Base-by-base conservation (phyloP, 1,140 invertebrate genomes). In the Brachionus sp. region DNA sequence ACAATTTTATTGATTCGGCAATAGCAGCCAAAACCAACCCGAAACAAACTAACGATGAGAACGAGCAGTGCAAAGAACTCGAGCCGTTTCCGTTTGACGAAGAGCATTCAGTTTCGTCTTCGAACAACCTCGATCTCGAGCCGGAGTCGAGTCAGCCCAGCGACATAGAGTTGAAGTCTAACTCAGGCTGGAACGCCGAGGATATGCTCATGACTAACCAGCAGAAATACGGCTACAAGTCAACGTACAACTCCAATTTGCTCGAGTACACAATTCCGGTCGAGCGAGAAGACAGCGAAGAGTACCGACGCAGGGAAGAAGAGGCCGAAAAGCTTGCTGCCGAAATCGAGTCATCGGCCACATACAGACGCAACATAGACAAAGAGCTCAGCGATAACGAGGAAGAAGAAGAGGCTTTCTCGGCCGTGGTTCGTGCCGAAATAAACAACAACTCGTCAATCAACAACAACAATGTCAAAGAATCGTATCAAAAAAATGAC, bases 381-480 rank as follows among this genome's bases (percentile, higher is more conserved):
- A 57, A 66, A 80, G 77, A 80, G 13, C 25, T 80, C 3, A 62
- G 35, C 12, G 77, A 80, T 19, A 66, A 66, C 29, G 77, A 80
- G 19, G 77, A 80, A 19, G 77, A 80, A 66, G 77, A 80, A 80
- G 77, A 80, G 33, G 77, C 62, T 19, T 80, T 80, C 25, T 80
- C 77, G 16, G 70, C 66, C 19, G 66, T 70, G 0, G 66, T 70
- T 9, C 66, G 66, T 4, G n/a, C 66, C 19, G 66, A 70, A 70
- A 70, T 70, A 4, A 70, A 70, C 66, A 70, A 70, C 37, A 70
- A 70, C 37, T 44, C 37, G n/a, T 70, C 66, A 1, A 42, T 16
- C 16, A 70, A 42, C 37, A 70, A 70, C 66, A 70, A 70, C 66
- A 70, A 70, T 33, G 37, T 70, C 35, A 70, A 70, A 39, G 66